Evolutionary conservation across 2,113 vertebrate species (phyloP).

Genomic region (Oryzias javanicus): DNA sequence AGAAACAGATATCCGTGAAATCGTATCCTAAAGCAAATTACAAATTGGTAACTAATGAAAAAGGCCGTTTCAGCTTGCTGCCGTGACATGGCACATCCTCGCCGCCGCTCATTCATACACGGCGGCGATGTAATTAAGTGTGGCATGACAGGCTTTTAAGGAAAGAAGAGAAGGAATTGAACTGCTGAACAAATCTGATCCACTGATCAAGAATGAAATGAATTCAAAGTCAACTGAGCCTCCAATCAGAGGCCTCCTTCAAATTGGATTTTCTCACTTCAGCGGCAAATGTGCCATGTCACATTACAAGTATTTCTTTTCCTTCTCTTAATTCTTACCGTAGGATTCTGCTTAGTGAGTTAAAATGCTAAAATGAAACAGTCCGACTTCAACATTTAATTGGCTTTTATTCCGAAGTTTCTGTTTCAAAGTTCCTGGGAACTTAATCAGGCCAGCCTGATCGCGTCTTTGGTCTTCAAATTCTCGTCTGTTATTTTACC

Average conservation of each 20-base stretch:
- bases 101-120: slow-evolving; percentile 53
- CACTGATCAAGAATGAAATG: slow-evolving; percentile 68
- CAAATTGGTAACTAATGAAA: slow-evolving; percentile 73
- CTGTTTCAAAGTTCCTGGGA: slow-evolving; percentile 30
- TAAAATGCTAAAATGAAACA: slow-evolving; percentile 43
- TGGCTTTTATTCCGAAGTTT: slow-evolving; percentile 13
- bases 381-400: slow-evolving; percentile 35
- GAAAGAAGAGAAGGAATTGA: slow-evolving; percentile 58
- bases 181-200: slow-evolving; percentile 70
- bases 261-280: slow-evolving; percentile 72
- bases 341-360: slow-evolving; percentile 57
- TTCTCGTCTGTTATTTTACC: background rate
- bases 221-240: slow-evolving; percentile 40
- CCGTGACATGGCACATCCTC: slow-evolving; percentile 64
- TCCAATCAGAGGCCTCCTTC: slow-evolving; percentile 51
- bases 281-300: slow-evolving; percentile 55
- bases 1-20: slow-evolving; percentile 69
- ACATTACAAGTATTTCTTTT: slow-evolving; percentile 47
- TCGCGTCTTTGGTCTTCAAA: background rate
- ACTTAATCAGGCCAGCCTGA: slow-evolving; percentile 14
- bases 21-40: slow-evolving; percentile 65
- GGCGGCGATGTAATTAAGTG: slow-evolving; percentile 67
- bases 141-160: slow-evolving; percentile 68
- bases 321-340: slow-evolving; percentile 49
- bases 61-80: slow-evolving; percentile 63